phyloP scores from a whole-genome alignment of 2,797 vertebrate species.

The Acanthurus lineatus region DNA sequence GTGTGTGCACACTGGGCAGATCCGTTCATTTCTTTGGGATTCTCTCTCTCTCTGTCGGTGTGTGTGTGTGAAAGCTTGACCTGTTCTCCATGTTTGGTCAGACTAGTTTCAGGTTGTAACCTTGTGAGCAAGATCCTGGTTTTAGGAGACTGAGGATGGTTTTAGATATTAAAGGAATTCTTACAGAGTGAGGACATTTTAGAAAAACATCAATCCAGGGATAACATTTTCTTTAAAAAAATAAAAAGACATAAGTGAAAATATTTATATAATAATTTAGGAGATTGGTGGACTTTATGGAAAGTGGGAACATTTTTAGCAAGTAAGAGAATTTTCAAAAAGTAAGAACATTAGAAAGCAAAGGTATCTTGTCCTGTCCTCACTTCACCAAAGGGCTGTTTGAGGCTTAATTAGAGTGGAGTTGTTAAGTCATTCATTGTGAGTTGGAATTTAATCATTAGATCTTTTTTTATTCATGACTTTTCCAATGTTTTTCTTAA shows the following conservation, averaged over 20 bases:
- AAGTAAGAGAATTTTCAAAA: neutral
- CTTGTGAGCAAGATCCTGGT: neutral
- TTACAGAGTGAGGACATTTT: neutral
- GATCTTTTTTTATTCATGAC: too few relatives aligned
- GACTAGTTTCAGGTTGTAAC: conserved; percentile 18
- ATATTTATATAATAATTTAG: neutral
- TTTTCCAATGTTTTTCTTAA: too few relatives aligned
- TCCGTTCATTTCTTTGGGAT: neutral
- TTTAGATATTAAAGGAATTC: neutral
- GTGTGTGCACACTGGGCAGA: neutral
- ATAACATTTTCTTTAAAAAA: neutral
- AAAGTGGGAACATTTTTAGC: neutral
- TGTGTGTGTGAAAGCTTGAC: neutral
- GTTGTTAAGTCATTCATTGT: too few relatives aligned
- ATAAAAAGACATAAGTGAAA: too few relatives aligned
- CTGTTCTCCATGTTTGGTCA: neutral
- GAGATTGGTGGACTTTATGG: neutral
- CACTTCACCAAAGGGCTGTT: neutral
- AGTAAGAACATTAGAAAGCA: neutral
- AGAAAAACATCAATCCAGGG: neutral
- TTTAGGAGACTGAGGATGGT: neutral
- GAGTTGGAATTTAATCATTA: too few relatives aligned
- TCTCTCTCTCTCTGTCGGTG: neutral
- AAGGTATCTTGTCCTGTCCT: neutral
- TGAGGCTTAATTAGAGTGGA: too few relatives aligned